Conservation (phyloP, 2,113 vertebrate species). For the Cygnus atratus region DNA sequence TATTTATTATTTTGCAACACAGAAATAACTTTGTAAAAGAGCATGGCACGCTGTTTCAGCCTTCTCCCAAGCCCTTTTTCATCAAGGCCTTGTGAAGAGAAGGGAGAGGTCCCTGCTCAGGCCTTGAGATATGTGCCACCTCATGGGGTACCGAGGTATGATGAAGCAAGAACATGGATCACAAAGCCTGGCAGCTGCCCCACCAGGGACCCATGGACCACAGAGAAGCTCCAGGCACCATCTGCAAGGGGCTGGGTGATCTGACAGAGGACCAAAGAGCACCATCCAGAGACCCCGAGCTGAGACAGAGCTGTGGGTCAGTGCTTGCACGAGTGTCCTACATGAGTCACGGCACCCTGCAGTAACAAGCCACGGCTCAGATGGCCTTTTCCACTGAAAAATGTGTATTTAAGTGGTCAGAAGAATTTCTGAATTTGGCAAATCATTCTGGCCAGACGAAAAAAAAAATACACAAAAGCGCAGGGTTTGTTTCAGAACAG, state of each 20-base stretch:
- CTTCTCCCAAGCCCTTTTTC: not conserved
- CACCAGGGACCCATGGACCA: not conserved
- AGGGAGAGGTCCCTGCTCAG: not conserved
- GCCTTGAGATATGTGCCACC: not conserved
- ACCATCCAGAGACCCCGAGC: not conserved
- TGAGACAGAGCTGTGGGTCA: fast-evolving
- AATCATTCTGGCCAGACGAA: not conserved
- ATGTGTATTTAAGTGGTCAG: not conserved
- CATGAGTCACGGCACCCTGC: not conserved
- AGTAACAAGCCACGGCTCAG: fast-evolving
- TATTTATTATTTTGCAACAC: not conserved
- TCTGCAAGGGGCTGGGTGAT: not conserved
- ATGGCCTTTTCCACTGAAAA: not conserved
- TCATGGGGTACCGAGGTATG: not conserved
- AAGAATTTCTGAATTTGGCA: not conserved
- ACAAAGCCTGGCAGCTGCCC: not conserved
- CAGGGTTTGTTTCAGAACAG: not conserved
- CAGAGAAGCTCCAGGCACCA: not conserved
- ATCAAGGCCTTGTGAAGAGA: not conserved
- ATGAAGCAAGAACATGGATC: not conserved
- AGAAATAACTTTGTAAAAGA: not conserved
- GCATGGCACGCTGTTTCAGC: not conserved
- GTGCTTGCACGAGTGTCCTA: not conserved
- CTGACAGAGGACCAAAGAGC: not conserved
- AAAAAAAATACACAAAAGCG: not conserved